Percentiles rank a stretch among this genome's conserved stretches.
Evolutionary conservation across 1,140 invertebrate species (phyloP).

Genomic region (Eurosta solidaginis): DNA sequence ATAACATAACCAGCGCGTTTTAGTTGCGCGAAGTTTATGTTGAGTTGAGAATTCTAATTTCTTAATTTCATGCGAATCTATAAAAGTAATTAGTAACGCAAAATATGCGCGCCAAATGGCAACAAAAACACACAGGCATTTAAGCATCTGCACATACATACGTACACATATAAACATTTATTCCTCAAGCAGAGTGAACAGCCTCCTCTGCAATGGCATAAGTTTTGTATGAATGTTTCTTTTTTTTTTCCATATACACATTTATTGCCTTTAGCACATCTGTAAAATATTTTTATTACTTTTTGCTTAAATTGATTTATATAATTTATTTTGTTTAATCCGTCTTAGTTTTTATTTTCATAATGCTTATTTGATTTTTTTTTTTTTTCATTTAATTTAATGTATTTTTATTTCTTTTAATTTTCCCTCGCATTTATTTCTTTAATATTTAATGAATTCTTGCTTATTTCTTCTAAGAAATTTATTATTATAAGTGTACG

Average conservation of each 20-base stretch:
- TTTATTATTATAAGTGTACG: conserved; percentile 13
- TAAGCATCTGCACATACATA: background rate
- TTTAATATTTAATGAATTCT: conserved; percentile 29
- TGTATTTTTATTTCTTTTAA: background rate
- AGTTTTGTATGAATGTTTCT: background rate
- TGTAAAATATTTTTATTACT: conserved; percentile 23
- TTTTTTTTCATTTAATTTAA: background rate
- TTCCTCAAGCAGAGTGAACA: background rate
- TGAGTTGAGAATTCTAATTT: conserved; percentile 13
- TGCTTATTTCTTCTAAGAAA: conserved; percentile 30
- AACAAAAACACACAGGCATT: background rate
- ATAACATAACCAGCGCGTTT: too few species aligned
- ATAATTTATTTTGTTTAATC: conserved; percentile 24
- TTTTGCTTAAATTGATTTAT: conserved; percentile 18
- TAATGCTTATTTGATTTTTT: background rate
- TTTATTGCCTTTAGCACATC: background rate
- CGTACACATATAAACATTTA: background rate
- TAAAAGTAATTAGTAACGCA: conserved; percentile 26
- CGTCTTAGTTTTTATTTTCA: background rate
- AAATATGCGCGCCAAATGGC: conserved; percentile 11
- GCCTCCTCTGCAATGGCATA: background rate
- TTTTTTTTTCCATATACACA: background rate
- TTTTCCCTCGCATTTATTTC: conserved; percentile 2
- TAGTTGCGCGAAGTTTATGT: background rate
- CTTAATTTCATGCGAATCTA: conserved; percentile 26